These are phyloP conservation scores for Danaus plexippus DNA, from an alignment of 1,140 invertebrate genomes.

Conservation along the genomic window DNA sequence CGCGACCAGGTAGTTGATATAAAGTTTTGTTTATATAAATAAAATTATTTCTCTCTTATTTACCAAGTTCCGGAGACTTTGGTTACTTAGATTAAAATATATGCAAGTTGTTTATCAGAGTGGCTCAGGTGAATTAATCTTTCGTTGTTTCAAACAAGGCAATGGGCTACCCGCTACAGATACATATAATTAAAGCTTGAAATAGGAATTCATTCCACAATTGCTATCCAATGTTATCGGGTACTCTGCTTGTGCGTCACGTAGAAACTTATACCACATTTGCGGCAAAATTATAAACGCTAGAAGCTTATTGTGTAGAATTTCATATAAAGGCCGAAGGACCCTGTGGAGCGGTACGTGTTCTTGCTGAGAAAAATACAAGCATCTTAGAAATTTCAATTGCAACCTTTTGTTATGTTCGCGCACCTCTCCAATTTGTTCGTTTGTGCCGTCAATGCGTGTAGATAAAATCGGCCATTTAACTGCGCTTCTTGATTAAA, in stretches of 20 bases:
- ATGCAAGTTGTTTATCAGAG: no score
- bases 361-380: constrained; percentile 59
- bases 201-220: no score
- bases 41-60: no score
- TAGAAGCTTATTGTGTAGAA: constrained; percentile 49
- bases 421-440: constrained; percentile 61
- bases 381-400: constrained; percentile 68
- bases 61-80: no score
- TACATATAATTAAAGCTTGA: no score
- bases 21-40: no score
- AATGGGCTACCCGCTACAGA: no score
- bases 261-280: constrained; percentile 28
- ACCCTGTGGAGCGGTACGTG: constrained; percentile 57
- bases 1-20: constrained; percentile 4
- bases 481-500: constrained; percentile 60
- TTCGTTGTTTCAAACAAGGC: no score
- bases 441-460: constrained; percentile 52
- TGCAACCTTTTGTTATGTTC: constrained; percentile 56
- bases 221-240: no score
- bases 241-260: no score
- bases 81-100: no score
- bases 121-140: no score
- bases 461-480: constrained; percentile 56
- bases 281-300: constrained; percentile 53
- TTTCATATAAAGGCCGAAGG: constrained; percentile 37